phyloP scores from a whole-genome alignment of 2,113 vertebrate species.

The Eonycteris spelaea region DNA sequence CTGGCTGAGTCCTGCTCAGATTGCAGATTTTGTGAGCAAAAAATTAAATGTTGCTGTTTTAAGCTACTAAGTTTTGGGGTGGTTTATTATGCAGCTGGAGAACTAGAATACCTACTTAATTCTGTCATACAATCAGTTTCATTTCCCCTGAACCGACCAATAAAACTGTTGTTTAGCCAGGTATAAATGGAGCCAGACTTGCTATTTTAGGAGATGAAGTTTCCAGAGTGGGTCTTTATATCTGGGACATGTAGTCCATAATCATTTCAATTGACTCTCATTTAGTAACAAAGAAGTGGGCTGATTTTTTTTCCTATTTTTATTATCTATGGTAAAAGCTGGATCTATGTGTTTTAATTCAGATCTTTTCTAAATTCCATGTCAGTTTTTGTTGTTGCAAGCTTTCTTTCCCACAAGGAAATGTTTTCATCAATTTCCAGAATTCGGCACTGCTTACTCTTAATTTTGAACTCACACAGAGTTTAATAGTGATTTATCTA shows the following conservation, averaged over 20 bases:
- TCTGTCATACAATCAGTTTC: not conserved
- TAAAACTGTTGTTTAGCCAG: not conserved
- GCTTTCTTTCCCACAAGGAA: conserved; percentile 44
- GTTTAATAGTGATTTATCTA: conserved; percentile 69
- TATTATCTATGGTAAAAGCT: conserved; percentile 21
- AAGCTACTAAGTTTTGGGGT: not conserved
- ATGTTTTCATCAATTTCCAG: conserved; percentile 61
- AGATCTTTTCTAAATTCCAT: conserved; percentile 59
- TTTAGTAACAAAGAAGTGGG: conserved; percentile 10
- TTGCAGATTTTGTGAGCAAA: conserved; percentile 12
- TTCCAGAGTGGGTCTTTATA: conserved; percentile 24
- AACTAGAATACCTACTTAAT: conserved; percentile 12
- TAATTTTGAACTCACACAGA: conserved; percentile 5
- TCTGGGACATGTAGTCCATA: not conserved
- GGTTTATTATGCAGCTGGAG: not conserved
- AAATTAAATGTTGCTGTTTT: not conserved
- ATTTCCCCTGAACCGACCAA: not conserved
- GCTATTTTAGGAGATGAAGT: conserved; percentile 13
- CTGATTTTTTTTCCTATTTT: not conserved
- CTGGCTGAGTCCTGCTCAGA: not conserved
- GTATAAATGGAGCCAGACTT: conserved; percentile 30
- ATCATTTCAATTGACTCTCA: not conserved
- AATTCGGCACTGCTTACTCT: conserved; percentile 58
- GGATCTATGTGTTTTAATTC: not conserved
- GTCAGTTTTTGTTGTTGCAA: conserved; percentile 46